Evolutionary conservation across 2,113 vertebrate genomes (phyloP), one percentile per base, ranked within the genome.

Genomic region (Sceloporus tristichus): DNA sequence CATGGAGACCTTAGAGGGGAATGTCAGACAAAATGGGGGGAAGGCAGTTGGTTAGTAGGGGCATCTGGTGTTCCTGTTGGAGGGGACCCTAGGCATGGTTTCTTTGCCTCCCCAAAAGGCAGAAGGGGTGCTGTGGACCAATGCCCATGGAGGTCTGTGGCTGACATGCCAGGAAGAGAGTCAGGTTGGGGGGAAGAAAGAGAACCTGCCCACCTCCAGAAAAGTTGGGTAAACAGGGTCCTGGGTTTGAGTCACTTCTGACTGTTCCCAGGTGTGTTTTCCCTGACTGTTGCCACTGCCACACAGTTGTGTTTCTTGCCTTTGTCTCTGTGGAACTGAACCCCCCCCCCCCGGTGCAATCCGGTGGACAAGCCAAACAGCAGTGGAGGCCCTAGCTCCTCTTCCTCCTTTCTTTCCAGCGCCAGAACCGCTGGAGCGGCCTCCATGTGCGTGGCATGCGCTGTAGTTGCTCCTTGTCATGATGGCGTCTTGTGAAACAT

Each of bases 291-390:
- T 62, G 40, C 74, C 29, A 48, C 54, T 18, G 77, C 66, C 4
- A 13, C 48, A 78, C 38, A 2, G 6, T 21, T n/a, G 79, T 48
- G 56, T 23, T n/a, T 62, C 42, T 86, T 62, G 18, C 18, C 29
- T 27, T 62, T 59, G 34, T 53, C 74, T 48, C 59, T n/a, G 53
- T 29, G 70, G 18, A 25, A 56, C 73, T 13, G 11, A n/a, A 27
- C 73, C 10, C 21, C n/a, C 10, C 21, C n/a, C 8, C 14, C 5
- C 34, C 13, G 54, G 56, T 48, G 74, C 34, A 85, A 85, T 40
- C 91, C 82, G 56, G 78, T 87, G 87, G 88, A 85, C 0, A 75
- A 92, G 90, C 81, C 42, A 86, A 87, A 87, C 84, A n/a, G 40
- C 34, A 7, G 71, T 42, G 86, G 78, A 84, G 29, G 3, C 86